These are phyloP conservation scores for Meriones unguiculatus DNA, from an alignment of 2,113 vertebrate species.

Conservation along the genomic window DNA sequence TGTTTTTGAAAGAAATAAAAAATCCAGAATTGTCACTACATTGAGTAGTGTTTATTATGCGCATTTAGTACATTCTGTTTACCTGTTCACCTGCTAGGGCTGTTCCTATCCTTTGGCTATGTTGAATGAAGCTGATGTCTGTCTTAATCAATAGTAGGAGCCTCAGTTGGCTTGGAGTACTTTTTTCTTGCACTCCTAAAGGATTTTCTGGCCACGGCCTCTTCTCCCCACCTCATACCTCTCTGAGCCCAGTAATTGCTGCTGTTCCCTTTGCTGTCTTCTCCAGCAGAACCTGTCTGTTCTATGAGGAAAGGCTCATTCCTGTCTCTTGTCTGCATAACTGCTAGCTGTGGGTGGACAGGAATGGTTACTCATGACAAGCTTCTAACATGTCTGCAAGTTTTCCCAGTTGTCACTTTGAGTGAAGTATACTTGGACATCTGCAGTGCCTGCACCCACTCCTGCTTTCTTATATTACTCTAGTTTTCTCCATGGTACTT, in stretches of 20 bases:
- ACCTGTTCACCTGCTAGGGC: background rate
- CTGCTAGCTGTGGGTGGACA: background rate
- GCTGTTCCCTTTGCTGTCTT: background rate
- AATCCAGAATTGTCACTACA: no score
- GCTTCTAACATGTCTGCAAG: background rate
- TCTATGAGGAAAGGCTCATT: background rate
- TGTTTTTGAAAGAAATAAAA: no score
- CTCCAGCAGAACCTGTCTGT: background rate
- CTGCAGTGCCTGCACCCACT: background rate
- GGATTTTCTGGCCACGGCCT: background rate
- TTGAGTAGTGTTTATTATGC: background rate
- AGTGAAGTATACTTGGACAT: background rate
- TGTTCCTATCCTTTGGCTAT: background rate
- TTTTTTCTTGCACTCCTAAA: background rate
- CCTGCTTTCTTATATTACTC: background rate
- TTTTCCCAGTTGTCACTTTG: slow-evolving; percentile 12
- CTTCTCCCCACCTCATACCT: background rate
- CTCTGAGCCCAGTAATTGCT: background rate
- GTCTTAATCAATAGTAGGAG: background rate
- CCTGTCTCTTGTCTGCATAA: background rate
- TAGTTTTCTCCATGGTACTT: background rate
- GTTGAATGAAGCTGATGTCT: background rate
- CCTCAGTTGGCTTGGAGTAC: background rate
- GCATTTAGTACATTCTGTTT: background rate
- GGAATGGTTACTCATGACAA: background rate